Evolutionary conservation across 1,140 invertebrate genomes (phyloP).

Genomic region (Hyles euphorbiae): DNA sequence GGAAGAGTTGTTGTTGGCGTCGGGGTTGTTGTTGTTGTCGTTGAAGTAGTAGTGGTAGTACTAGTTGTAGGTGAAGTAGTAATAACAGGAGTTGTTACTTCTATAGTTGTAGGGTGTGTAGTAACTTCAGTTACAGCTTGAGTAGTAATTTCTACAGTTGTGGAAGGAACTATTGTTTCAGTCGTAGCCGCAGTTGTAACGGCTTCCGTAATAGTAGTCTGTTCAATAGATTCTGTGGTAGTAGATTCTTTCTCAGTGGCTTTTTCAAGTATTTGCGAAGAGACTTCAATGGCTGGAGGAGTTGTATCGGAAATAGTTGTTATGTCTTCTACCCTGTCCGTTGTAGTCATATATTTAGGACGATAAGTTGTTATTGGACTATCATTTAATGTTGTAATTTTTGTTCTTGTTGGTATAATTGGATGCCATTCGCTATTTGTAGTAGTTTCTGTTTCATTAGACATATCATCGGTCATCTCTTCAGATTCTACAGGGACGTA

Average conservation of each 20-base stretch:
- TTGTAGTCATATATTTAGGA: slow-evolving; percentile 51
- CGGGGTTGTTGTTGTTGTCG: slow-evolving; percentile 9
- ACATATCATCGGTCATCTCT: neutral
- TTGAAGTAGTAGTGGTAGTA: slow-evolving; percentile 12
- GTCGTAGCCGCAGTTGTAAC: slow-evolving; percentile 10
- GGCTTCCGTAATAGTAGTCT: slow-evolving; percentile 20
- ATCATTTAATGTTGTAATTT: slow-evolving; percentile 41
- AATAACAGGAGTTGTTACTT: slow-evolving; percentile 19
- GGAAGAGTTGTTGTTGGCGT: slow-evolving; percentile 17
- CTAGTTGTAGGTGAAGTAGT: slow-evolving; percentile 18
- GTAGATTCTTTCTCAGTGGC: slow-evolving; percentile 14
- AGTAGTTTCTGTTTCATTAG: slow-evolving; percentile 27
- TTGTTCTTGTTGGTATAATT: slow-evolving; percentile 44
- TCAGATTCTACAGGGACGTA: slow-evolving; percentile 46
- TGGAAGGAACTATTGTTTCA: slow-evolving; percentile 10
- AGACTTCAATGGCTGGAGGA: slow-evolving; percentile 37
- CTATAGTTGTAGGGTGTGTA: slow-evolving; percentile 13
- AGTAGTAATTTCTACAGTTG: slow-evolving; percentile 13
- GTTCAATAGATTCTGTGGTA: slow-evolving; percentile 18
- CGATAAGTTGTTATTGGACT: slow-evolving; percentile 59
- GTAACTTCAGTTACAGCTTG: slow-evolving; percentile 3
- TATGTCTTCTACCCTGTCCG: slow-evolving; percentile 37
- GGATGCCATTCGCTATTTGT: slow-evolving; percentile 42
- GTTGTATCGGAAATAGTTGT: slow-evolving; percentile 43
- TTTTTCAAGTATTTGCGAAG: slow-evolving; percentile 41